Evolutionary conservation across 2,797 vertebrate genomes (phyloP).

Genomic region (Dermochelys coriacea): DNA sequence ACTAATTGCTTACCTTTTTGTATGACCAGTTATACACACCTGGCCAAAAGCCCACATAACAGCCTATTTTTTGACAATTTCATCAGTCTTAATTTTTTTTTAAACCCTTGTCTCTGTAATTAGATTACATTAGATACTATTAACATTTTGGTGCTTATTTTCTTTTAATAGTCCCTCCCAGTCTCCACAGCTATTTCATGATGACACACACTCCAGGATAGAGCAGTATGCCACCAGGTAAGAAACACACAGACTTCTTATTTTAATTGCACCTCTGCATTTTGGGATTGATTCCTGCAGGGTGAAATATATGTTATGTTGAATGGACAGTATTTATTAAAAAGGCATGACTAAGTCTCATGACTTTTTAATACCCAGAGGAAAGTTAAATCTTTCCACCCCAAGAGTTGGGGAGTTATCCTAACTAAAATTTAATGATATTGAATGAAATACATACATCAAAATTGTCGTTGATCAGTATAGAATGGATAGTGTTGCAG

Average conservation of each 20-base stretch:
- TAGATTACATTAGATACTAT: not conserved
- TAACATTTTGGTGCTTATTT: slow-evolving; percentile 38
- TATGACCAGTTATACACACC: not conserved
- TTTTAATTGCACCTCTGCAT: not conserved
- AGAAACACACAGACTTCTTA: not conserved
- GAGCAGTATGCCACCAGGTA: slow-evolving; percentile 98
- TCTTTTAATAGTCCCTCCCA: slow-evolving; percentile 87
- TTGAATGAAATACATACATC: not conserved
- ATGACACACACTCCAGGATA: slow-evolving; percentile 98
- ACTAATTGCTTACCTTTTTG: not conserved
- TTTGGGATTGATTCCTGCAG: not conserved
- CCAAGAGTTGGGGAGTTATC: not conserved
- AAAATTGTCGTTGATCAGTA: not conserved
- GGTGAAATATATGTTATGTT: not conserved
- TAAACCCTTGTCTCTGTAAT: not conserved
- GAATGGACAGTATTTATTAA: not conserved
- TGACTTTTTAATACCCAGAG: not conserved
- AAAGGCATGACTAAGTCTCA: not conserved
- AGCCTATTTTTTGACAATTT: not conserved
- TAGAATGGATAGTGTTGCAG: not conserved
- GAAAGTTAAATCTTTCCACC: not conserved
- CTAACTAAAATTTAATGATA: not conserved
- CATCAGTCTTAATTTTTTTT: slow-evolving; percentile 18
- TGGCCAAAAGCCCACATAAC: not conserved
- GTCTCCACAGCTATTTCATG: slow-evolving; percentile 94